Percentiles rank a stretch among this genome's conserved stretches.
Conservation (phyloP, 2,113 vertebrate species). For the Dipodomys spectabilis region DNA sequence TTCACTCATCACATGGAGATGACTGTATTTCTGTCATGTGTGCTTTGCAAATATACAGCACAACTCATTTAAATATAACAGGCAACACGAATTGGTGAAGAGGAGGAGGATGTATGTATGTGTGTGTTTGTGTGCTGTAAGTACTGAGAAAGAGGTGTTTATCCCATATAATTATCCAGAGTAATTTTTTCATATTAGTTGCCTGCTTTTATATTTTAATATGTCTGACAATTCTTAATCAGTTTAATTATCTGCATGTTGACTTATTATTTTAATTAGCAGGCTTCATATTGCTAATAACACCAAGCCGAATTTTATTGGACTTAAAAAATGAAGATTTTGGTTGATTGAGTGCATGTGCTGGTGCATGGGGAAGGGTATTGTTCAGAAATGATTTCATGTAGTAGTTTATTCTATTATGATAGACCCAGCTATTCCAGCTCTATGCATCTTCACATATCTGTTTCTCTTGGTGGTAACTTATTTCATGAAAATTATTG, state of each 20-base stretch:
- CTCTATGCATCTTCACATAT: neutral
- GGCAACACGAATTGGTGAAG: neutral
- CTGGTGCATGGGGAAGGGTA: neutral
- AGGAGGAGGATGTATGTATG: too few relatives aligned
- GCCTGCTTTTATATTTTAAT: slow-evolving; percentile 50
- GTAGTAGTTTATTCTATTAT: neutral
- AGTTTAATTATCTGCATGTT: slow-evolving; percentile 64
- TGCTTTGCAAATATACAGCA: slow-evolving; percentile 31
- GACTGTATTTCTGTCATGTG: neutral
- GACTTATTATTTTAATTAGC: slow-evolving; percentile 62
- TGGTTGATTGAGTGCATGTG: neutral
- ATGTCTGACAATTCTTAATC: slow-evolving; percentile 47
- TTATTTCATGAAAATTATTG: slow-evolving; percentile 26
- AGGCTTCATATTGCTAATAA: neutral
- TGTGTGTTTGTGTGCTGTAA: neutral
- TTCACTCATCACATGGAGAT: neutral
- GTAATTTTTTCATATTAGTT: slow-evolving; percentile 51
- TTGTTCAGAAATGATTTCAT: neutral
- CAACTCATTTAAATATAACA: neutral
- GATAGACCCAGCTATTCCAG: neutral
- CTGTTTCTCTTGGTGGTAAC: neutral
- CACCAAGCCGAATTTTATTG: neutral
- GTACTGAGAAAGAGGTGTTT: neutral
- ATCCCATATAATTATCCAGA: neutral
- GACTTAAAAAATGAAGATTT: slow-evolving; percentile 28